These are phyloP conservation scores for Dolichotis patagonum DNA, from an alignment of 2,113 vertebrate species.

Conservation along the genomic window DNA sequence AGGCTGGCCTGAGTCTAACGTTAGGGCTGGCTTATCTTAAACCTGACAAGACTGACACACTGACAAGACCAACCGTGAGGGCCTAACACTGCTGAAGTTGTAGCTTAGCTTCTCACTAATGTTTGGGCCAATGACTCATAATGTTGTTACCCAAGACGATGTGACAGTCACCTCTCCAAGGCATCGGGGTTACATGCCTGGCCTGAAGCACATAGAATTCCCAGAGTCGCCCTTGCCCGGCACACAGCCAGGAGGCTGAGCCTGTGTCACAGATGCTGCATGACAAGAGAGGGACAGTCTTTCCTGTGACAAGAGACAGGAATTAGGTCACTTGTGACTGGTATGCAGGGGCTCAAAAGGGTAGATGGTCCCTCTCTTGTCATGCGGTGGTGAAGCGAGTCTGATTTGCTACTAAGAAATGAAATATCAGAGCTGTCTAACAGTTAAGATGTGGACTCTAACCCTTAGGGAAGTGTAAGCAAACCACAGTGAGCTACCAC, in stretches of 20 bases:
- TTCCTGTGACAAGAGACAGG: neutral
- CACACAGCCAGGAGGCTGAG: neutral
- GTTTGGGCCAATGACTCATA: neutral
- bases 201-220: neutral
- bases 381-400: neutral
- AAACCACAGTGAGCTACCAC: neutral
- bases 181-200: neutral
- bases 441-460: neutral
- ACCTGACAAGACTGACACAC: neutral
- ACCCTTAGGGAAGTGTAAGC: neutral
- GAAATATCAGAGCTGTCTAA: neutral
- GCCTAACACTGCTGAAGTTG: neutral
- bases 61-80: neutral
- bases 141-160: neutral
- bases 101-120: neutral
- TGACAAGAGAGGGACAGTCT: neutral
- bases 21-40: neutral
- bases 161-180: neutral
- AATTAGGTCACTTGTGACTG: neutral
- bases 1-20: neutral
- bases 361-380: neutral
- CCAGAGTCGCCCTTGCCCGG: accelerated
- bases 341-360: neutral
- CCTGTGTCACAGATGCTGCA: accelerated
- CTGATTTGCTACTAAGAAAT: neutral